Conservation (phyloP, 2,113 vertebrate species). For the Pitta sordida region DNA sequence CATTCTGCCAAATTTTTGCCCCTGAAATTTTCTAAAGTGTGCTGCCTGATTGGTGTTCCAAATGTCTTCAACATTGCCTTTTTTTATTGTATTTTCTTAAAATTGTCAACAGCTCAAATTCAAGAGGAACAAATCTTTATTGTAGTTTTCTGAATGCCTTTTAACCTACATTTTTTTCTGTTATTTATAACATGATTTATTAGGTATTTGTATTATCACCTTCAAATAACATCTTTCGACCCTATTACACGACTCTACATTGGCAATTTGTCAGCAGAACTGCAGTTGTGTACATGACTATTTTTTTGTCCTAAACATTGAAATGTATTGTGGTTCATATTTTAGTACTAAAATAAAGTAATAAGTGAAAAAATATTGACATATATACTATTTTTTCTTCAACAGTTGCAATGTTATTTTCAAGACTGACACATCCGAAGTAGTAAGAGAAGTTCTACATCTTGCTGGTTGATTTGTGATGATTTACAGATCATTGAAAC, state of each 20-base stretch:
- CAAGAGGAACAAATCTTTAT: not conserved
- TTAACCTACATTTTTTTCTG: not conserved
- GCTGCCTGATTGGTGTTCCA: not conserved
- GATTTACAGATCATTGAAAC: not conserved
- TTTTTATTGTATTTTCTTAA: not conserved
- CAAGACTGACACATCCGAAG: not conserved
- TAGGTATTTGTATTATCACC: conserved; percentile 10
- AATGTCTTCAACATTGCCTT: not conserved
- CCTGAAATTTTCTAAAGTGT: not conserved
- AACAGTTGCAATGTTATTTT: not conserved
- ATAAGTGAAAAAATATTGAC: not conserved
- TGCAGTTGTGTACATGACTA: not conserved
- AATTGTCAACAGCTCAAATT: not conserved
- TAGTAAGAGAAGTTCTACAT: not conserved
- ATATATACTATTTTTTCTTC: not conserved
- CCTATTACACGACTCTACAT: not conserved
- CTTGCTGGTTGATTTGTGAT: not conserved
- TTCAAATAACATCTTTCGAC: conserved; percentile 46
- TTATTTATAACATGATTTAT: conserved; percentile 44
- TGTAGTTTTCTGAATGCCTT: not conserved
- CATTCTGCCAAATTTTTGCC: not conserved
- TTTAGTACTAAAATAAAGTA: not conserved
- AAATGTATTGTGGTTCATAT: not conserved
- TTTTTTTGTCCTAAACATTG: not conserved
- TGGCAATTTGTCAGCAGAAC: conserved; percentile 25